Percentiles rank a stretch among this genome's conserved stretches.
Conservation (phyloP, 1,140 invertebrate genomes). For the Hetaerina americana region DNA sequence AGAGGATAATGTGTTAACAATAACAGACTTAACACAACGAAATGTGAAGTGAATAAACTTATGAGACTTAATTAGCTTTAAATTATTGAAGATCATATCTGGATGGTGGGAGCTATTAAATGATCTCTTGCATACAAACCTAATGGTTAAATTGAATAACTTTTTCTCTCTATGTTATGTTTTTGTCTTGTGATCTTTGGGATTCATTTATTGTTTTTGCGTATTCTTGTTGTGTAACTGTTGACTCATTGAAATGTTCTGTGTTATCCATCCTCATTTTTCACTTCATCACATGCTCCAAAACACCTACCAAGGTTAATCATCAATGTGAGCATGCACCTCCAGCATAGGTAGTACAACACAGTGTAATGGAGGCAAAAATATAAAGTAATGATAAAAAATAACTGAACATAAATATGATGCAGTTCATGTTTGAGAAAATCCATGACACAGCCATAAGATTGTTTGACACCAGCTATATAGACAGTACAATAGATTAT, state of each 20-base stretch:
- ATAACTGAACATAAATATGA: neutral
- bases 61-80: neutral
- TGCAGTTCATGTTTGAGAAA: neutral
- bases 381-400: neutral
- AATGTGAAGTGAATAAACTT: neutral
- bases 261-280: neutral
- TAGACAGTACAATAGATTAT: neutral
- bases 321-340: neutral
- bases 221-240: neutral
- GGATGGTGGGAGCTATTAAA: neutral
- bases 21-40: neutral
- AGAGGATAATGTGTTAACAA: neutral
- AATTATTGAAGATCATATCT: neutral
- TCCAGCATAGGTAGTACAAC: neutral
- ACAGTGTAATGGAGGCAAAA: neutral
- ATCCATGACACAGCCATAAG: neutral
- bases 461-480: neutral
- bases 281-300: neutral
- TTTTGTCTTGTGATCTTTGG: neutral
- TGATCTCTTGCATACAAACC: neutral
- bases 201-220: neutral
- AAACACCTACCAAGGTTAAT: neutral
- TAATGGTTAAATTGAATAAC: neutral
- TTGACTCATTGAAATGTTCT: neutral
- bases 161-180: neutral